Conservation (phyloP, 1,140 invertebrate species). For the Caenorhabditis tropicalis region DNA sequence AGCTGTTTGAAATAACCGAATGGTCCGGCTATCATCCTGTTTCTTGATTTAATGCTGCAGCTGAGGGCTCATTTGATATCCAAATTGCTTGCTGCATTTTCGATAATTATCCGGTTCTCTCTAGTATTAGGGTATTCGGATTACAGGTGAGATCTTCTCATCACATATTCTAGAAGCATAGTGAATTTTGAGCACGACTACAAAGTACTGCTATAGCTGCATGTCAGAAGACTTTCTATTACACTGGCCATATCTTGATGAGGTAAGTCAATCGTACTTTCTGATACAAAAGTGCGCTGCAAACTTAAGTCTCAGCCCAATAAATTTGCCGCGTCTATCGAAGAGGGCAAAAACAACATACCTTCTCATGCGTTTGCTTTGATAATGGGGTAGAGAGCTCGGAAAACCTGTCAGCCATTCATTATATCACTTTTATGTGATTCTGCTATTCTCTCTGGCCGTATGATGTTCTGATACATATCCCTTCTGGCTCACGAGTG, state of each 20-base stretch:
- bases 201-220: constrained; percentile 63
- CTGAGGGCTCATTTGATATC: constrained; percentile 27
- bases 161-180: no score
- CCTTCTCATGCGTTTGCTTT: neutral
- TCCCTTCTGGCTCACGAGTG: neutral
- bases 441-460: neutral
- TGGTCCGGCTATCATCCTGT: neutral
- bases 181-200: constrained; percentile 34
- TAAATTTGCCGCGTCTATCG: neutral
- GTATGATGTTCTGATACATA: neutral
- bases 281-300: neutral
- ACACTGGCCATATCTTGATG: constrained; percentile 67
- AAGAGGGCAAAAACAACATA: neutral
- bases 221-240: constrained; percentile 67
- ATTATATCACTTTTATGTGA: constrained; percentile 41
- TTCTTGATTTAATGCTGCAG: constrained; percentile 29
- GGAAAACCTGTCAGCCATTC: constrained; percentile 36
- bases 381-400: neutral
- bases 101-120: neutral
- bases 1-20: constrained; percentile 30
- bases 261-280: constrained; percentile 51
- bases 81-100: constrained; percentile 6
- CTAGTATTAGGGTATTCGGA: neutral
- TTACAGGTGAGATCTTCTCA: neutral
- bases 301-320: neutral